Base-by-base conservation (phyloP, 2,888 invertebrate genomes). In the Melanargia galathea region DNA sequence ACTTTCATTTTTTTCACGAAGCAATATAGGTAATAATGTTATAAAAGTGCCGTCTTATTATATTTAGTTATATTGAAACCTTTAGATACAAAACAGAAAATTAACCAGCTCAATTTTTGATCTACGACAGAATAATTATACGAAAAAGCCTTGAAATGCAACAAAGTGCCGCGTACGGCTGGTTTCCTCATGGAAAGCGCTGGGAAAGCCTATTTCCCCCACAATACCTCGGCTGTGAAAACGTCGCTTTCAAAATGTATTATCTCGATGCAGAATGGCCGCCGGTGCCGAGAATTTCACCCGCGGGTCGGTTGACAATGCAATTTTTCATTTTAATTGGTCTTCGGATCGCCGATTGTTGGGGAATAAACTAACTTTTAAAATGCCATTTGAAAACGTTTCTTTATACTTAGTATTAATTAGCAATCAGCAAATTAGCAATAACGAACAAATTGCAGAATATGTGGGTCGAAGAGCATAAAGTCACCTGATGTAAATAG, bases 231-330 rank as follows among this genome's bases (percentile, higher is more conserved):
- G 55, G 26, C 48, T 52, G 43, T 1, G 52, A 35, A 61, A 56
- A 30, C 49, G 33, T 49, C 30, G 40, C 56, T 10, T 43, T 40
- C 55, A 49, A 49, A 57, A 62, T 56, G 38, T 38, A 49, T 62
- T 62, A 62, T 62, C 55, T 62, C 72, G 65, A 71, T 57, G 43
- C 43, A 45, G 49, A 62, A 22, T 72, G 77, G 68, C 80, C 75
- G 61, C 40, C 54, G 16, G 49, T 43, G 40, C 51, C 54, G 49
- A 43, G 64, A 74, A 75, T 76, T 55, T 33, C 63, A 65, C 51
- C 64, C 66, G 24, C 57, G 48, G 59, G 51, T 18, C 51, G 18
- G 51, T 60, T 38, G 45, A 43, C 60, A 45, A 58, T 60, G 60
- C 67, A 56, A 60, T 65, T 54, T 58, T 58, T 58, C 52, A 54